Base-by-base conservation (phyloP, 2,888 invertebrate genomes). In the Tanypteryx hageni region DNA sequence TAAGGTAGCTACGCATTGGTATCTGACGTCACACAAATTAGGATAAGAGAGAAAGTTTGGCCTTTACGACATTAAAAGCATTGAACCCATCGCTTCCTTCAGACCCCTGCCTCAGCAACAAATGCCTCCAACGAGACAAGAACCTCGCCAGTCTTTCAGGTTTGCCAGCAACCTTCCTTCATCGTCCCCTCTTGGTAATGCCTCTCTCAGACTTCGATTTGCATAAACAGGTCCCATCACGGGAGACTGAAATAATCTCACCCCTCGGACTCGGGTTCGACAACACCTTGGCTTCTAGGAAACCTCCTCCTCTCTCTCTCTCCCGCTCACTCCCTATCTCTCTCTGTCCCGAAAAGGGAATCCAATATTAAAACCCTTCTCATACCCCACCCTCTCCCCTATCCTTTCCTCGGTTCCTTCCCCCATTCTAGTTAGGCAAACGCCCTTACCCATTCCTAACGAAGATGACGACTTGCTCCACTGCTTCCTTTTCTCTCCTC, bases 181-280 rank as follows among this genome's bases (percentile, higher is more conserved):
- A 22, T 13, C 11, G n/a, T 9, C 22, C 68, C n/a, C 13, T 44
- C 44, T 44, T 44, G 44, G 5, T 44, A 44, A 44, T 44, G 44
- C 44, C 44, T 22, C 76, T 14, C 76, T 76, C 22, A 11, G 76
- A 76, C 76, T 9, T 27, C 27, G 27, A 76, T 76, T 27, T 27
- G 76, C 76, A 76, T 76, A 76, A 76, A 76, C 76, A 76, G 76
- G 76, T 76, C 76, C 68, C 68, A 68, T 68, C 68, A 22, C 11
- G 14, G 27, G 13, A 76, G 76, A 76, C 22, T 18, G 68, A 68
- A 22, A 68, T 44, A 44, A 44, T 44, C 68, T 68, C 18, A 68
- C 18, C 8, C 7, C 10, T 76, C 22, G 27, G 13, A 27, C 76
- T 27, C 22, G 76, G 27, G 22, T 27, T 76, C 76, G 76, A 22